These are phyloP conservation scores for Argynnis bischoffii DNA, from an alignment of 2,888 invertebrate species.

Conservation along the genomic window DNA sequence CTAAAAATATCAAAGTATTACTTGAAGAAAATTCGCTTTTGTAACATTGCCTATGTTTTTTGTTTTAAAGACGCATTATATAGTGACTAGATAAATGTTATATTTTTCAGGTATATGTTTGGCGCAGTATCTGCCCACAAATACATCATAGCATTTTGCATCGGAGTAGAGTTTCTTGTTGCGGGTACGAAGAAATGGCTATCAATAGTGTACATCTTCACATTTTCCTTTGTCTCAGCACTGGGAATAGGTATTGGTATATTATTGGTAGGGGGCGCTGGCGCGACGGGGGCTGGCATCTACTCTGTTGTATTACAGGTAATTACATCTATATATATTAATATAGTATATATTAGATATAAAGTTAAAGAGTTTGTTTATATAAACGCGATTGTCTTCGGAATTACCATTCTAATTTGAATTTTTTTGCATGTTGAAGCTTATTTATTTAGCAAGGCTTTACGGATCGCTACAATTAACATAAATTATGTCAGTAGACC, in stretches of 20 bases:
- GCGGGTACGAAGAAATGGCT: slow-evolving; percentile 84
- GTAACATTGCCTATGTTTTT: too few relatives aligned
- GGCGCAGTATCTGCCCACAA: slow-evolving; percentile 93
- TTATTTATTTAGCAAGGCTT: too few relatives aligned
- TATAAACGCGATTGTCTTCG: too few relatives aligned
- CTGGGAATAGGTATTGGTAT: slow-evolving; percentile 90
- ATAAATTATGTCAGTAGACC: too few relatives aligned
- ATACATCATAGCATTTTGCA: slow-evolving; percentile 93
- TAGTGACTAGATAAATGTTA: background rate
- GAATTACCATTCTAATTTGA: too few relatives aligned
- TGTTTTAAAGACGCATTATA: too few relatives aligned
- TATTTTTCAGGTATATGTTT: slow-evolving; percentile 86
- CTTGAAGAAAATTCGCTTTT: too few relatives aligned
- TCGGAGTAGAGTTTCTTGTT: slow-evolving; percentile 90
- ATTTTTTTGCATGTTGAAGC: too few relatives aligned
- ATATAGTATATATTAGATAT: background rate
- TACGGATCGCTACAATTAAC: too few relatives aligned
- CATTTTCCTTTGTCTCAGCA: slow-evolving; percentile 91
- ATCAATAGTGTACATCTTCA: slow-evolving; percentile 86
- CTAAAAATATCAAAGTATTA: too few relatives aligned
- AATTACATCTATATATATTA: slow-evolving; percentile 8
- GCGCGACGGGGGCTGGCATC: slow-evolving; percentile 82
- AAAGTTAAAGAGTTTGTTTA: background rate
- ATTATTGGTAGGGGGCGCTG: slow-evolving; percentile 82
- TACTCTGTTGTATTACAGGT: slow-evolving; percentile 89